Percentiles rank a stretch among this genome's conserved stretches.
Conservation (phyloP, 2,888 invertebrate species). For the Mellilla xanthometata region DNA sequence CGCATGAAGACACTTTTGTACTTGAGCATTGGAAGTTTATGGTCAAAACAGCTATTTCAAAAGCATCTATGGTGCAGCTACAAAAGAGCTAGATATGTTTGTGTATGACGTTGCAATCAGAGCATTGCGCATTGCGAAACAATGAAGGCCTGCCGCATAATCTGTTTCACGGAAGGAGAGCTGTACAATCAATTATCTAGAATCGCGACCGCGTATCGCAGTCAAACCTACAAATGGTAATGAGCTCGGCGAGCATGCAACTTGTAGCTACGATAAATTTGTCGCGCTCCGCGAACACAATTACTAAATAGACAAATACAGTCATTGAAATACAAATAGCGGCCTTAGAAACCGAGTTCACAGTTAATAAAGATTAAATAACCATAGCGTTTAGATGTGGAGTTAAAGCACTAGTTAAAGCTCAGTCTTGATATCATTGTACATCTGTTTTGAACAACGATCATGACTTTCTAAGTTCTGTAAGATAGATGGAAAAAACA, state of each 20-base stretch:
- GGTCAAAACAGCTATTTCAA: conserved; percentile 15
- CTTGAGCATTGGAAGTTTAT: conserved; percentile 1
- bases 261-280: conserved; percentile 11
- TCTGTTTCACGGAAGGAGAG: conserved; percentile 64
- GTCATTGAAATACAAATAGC: conserved; percentile 10
- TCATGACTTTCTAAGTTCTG: conserved; percentile 32
- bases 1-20: conserved; percentile 8
- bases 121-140: conserved; percentile 76
- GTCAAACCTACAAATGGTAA: conserved; percentile 16
- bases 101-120: conserved; percentile 71
- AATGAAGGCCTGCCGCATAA: conserved; percentile 66
- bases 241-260: conserved; percentile 8
- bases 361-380: conserved; percentile 11
- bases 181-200: conserved; percentile 44
- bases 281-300: conserved; percentile 7
- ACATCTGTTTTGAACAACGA: conserved; percentile 20
- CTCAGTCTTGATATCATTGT: conserved; percentile 19
- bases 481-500: conserved; percentile 26
- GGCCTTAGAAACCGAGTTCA: neutral
- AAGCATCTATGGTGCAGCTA: conserved; percentile 51
- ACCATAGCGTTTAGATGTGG: neutral
- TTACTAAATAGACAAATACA: conserved; percentile 7
- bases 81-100: conserved; percentile 51
- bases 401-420: neutral
- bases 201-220: conserved; percentile 10